These are phyloP conservation scores for Amblyjoppa proteus DNA, from an alignment of 2,888 invertebrate genomes.

Conservation along the genomic window DNA sequence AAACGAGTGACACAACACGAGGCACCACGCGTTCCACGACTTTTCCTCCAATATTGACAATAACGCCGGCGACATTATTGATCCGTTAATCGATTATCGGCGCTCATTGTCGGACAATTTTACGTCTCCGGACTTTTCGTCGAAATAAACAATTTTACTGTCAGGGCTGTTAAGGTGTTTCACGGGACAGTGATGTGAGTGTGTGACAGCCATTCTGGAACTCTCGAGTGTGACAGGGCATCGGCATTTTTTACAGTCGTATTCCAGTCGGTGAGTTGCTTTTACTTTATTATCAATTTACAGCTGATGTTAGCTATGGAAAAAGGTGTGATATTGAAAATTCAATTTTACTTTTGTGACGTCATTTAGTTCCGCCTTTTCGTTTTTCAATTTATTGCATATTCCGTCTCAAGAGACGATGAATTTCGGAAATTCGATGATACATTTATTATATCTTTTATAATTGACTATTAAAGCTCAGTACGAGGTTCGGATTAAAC, in stretches of 20 bases:
- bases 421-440: neutral
- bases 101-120: neutral
- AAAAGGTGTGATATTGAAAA: neutral
- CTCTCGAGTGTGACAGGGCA: slow-evolving; percentile 13
- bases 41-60: neutral
- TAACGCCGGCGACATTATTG: neutral
- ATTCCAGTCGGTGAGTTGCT: slow-evolving; percentile 47
- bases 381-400: neutral
- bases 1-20: slow-evolving; percentile 26
- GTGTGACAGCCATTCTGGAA: slow-evolving; percentile 55
- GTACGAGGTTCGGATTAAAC: neutral
- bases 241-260: slow-evolving; percentile 12
- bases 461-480: neutral
- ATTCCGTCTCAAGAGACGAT: neutral
- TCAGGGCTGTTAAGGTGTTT: slow-evolving; percentile 6
- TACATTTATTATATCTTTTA: neutral
- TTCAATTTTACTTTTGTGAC: neutral
- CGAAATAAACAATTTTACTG: neutral
- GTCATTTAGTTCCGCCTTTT: neutral
- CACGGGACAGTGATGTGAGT: slow-evolving; percentile 61
- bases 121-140: neutral
- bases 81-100: neutral
- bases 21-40: slow-evolving; percentile 25
- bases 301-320: neutral
- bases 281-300: slow-evolving; percentile 2